phyloP scores from a whole-genome alignment of 2,888 invertebrate species.

The Xanthostigma xanthostigma region DNA sequence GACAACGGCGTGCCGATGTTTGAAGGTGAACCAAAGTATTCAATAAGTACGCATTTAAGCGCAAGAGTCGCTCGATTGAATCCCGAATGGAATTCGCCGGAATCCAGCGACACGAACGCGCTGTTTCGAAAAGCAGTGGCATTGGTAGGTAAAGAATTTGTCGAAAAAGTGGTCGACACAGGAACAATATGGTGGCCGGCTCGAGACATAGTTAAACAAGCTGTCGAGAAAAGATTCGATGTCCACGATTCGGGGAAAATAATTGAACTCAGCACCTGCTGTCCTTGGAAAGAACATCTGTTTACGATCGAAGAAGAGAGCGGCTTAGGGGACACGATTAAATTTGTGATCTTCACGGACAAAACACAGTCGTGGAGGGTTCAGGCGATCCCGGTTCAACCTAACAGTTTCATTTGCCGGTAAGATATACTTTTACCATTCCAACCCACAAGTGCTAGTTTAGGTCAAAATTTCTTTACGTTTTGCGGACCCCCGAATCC shows the following conservation, averaged over 20 bases:
- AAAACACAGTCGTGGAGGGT: conserved; percentile 60
- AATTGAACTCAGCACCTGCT: conserved; percentile 49
- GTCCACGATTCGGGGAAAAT: conserved; percentile 71
- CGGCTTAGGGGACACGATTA: conserved; percentile 43
- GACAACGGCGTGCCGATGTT: conserved; percentile 88
- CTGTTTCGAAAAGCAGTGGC: conserved; percentile 65
- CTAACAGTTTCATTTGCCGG: conserved; percentile 56
- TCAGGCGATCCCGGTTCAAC: conserved; percentile 62
- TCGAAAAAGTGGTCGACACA: conserved; percentile 42
- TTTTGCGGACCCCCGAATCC: no score
- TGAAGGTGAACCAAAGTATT: conserved; percentile 56
- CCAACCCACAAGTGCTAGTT: no score
- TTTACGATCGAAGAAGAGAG: conserved; percentile 64
- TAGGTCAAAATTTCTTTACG: no score
- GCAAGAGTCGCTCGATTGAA: conserved; percentile 63
- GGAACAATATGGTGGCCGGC: conserved; percentile 78
- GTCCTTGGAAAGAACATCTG: conserved; percentile 89
- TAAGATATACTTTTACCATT: conserved; percentile 24
- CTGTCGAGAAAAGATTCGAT: conserved; percentile 50
- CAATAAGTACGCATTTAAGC: conserved; percentile 65
- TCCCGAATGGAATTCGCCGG: conserved; percentile 63
- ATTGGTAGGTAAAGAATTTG: conserved; percentile 67
- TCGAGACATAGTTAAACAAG: conserved; percentile 53
- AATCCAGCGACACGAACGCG: conserved; percentile 35
- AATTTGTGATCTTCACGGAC: conserved; percentile 60